Evolutionary conservation across 2,888 invertebrate species (phyloP), one percentile per base, ranked within the genome.

Genomic region (Schizaphis graminum): DNA sequence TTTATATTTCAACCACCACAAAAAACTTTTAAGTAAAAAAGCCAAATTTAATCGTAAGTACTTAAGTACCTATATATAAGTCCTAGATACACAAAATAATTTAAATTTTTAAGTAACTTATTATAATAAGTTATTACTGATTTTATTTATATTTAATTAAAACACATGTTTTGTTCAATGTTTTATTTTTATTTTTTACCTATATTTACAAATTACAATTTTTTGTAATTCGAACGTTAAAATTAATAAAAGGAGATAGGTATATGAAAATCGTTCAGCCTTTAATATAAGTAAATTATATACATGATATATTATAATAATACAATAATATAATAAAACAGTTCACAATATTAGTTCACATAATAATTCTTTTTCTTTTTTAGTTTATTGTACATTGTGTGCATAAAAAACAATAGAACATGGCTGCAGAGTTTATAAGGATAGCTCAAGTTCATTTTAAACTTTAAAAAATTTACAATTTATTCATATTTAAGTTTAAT

Each of bases 91-190:
- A 77, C 16, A 41, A 85, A 10, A 67, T 56, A 56, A 53, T 53
- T 77, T 77, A 35, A n/a, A 77, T 77, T 77, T 84, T 84, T 56
- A 77, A 91, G 53, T 41, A 35, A 91, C 26, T 28, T 91, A 91
- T 21, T 26, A 28, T 91, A 49, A n/a, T 41, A 47, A 41, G 41
- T 91, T 85, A 35, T 49, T 77, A 41, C 56, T 84, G 3, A 89
- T 89, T 49, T 10, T 88, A 49, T 53, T 84, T 84, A 84, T 91
- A 84, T 35, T 91, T 91, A 41, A 53, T 28, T 91, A 84, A 84
- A 84, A 91, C 21, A 44, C 44, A 41, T 41, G 7, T 47, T 41
- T 77, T 53, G 87, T 88, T 53, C 47, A 85, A 57, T 41, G 16
- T 41, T 57, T 3, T 35, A 44, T 24, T 41, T 56, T 61, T 47